Evolutionary conservation across 2,113 vertebrate species (phyloP).

Genomic region (Abramis brama): DNA sequence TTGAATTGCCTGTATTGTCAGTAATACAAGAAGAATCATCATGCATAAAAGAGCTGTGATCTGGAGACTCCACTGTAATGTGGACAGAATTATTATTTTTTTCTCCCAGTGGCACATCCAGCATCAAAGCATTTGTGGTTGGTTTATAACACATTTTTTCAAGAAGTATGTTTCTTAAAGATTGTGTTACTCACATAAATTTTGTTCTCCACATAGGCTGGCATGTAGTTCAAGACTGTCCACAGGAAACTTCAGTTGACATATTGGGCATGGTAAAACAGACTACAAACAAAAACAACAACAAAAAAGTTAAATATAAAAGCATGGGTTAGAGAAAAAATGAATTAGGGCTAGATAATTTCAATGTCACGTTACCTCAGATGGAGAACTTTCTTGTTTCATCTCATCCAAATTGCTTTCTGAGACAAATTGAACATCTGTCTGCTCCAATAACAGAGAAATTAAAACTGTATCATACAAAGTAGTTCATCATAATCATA

Average conservation of each 20-base stretch:
- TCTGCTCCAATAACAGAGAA: neutral
- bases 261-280: slow-evolving; percentile 22
- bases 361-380: neutral
- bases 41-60: neutral
- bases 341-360: neutral
- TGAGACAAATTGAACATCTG: slow-evolving; percentile 4
- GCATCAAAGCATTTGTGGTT: neutral
- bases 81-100: too few relatives aligned
- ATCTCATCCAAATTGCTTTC: slow-evolving; percentile 15
- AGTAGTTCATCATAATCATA: neutral
- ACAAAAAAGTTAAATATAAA: neutral
- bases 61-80: slow-evolving; percentile 17
- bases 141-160: neutral
- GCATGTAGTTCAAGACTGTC: neutral
- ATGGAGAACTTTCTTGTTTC: neutral
- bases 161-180: neutral
- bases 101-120: neutral
- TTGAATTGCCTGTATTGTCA: neutral
- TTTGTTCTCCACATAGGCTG: neutral
- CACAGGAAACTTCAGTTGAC: slow-evolving; percentile 1
- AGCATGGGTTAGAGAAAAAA: too few relatives aligned
- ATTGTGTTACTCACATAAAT: neutral
- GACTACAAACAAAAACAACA: neutral
- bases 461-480: neutral
- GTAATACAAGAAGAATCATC: neutral